phyloP scores from a whole-genome alignment of 2,888 invertebrate species.

The Drosophila nr. fundita region DNA sequence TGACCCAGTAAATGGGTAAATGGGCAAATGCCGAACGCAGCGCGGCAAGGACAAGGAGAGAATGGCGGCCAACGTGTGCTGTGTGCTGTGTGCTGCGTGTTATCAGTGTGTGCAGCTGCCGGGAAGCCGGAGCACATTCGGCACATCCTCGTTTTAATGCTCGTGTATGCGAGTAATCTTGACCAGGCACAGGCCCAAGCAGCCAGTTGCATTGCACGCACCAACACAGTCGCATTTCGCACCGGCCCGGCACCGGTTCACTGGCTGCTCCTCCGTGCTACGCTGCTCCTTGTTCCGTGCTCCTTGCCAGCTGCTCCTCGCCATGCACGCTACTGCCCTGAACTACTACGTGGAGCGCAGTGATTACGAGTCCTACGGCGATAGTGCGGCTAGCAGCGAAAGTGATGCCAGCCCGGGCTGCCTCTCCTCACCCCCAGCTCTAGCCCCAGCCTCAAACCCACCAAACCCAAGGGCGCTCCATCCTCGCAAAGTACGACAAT shows the following conservation, averaged over 20 bases:
- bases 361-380: constrained; percentile 60
- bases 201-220: constrained; percentile 79
- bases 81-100: constrained; percentile 36
- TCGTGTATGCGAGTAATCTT: constrained; percentile 49
- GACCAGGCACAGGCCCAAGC: constrained; percentile 42
- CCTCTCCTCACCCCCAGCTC: constrained; percentile 48
- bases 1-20: constrained; percentile 76
- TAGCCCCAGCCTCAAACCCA: constrained; percentile 46
- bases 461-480: constrained; percentile 8
- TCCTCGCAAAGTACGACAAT: constrained; percentile 57
- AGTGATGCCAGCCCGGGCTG: constrained; percentile 55
- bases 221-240: constrained; percentile 82
- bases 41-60: constrained; percentile 31
- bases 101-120: constrained; percentile 64
- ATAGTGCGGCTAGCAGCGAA: constrained; percentile 49
- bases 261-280: constrained; percentile 59
- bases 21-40: constrained; percentile 32
- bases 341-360: constrained; percentile 73
- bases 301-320: constrained; percentile 15
- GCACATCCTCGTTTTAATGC: constrained; percentile 40
- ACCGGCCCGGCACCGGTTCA: constrained; percentile 82
- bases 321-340: constrained; percentile 68
- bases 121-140: constrained; percentile 46
- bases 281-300: constrained; percentile 6
- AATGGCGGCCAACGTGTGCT: constrained; percentile 5